Conservation (phyloP, 2,113 vertebrate genomes). For the Galemys pyrenaicus region DNA sequence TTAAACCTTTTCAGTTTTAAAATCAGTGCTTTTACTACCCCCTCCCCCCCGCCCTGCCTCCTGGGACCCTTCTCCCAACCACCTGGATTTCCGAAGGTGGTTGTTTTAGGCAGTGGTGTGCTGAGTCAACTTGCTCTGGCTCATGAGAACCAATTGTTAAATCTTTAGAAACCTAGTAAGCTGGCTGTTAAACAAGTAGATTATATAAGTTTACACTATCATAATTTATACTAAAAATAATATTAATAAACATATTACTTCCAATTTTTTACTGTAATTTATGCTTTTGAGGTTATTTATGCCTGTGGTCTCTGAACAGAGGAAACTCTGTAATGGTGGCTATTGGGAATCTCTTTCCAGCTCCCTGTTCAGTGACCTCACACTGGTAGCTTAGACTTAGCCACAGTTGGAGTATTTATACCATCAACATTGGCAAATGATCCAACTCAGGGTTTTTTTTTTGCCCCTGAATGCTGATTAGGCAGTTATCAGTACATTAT, state of each 20-base stretch:
- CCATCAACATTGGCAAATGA: not conserved
- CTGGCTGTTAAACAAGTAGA: slow-evolving; percentile 23
- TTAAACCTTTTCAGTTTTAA: not conserved
- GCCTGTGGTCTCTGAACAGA: not conserved
- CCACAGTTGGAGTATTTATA: not conserved
- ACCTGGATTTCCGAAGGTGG: not conserved
- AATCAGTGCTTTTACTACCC: not conserved
- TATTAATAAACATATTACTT: not conserved
- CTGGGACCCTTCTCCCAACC: not conserved
- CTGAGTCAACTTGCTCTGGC: not conserved
- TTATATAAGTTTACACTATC: not conserved
- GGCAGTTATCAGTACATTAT: not conserved
- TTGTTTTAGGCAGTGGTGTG: not conserved
- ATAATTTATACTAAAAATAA: slow-evolving; percentile 25
- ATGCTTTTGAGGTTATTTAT: not conserved
- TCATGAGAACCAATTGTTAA: not conserved
- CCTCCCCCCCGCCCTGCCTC: not conserved
- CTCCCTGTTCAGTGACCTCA: not conserved
- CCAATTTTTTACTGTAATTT: not conserved
- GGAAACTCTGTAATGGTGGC: not conserved
- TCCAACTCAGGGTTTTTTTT: not conserved
- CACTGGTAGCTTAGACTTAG: not conserved
- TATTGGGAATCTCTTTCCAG: not conserved
- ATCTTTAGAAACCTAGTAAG: not conserved
- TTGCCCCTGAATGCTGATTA: not conserved